These are phyloP conservation scores for Acomys russatus DNA, from an alignment of 2,797 vertebrate genomes.

Conservation along the genomic window DNA sequence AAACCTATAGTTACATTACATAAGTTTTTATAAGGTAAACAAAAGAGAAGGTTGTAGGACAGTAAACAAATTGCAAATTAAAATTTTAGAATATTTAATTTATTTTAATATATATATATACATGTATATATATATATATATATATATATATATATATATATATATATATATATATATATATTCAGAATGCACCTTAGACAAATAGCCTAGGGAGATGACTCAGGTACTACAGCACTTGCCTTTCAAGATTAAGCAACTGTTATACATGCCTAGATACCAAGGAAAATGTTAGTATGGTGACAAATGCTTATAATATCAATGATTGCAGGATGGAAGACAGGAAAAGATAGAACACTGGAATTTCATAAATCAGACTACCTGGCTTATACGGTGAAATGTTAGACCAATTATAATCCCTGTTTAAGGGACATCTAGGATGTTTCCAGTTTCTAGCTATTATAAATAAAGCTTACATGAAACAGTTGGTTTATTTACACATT, in stretches of 20 bases:
- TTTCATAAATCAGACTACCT: neutral
- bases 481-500: too few relatives aligned
- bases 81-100: conserved; percentile 1
- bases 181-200: neutral
- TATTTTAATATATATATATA: neutral
- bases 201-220: neutral
- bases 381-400: neutral
- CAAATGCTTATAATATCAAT: neutral
- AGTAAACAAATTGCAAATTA: neutral
- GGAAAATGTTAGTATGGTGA: neutral
- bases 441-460: too few relatives aligned
- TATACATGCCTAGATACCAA: neutral
- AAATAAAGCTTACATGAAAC: too few relatives aligned
- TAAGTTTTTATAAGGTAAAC: neutral
- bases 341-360: too few relatives aligned
- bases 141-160: neutral
- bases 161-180: neutral
- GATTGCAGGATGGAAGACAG: neutral
- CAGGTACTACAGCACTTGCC: too few relatives aligned
- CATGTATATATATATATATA: too few relatives aligned
- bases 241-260: neutral
- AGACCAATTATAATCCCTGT: neutral
- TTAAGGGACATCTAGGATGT: too few relatives aligned
- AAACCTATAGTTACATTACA: too few relatives aligned
- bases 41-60: neutral